phyloP scores from a whole-genome alignment of 2,797 vertebrate genomes.

The Taenioides sp. region DNA sequence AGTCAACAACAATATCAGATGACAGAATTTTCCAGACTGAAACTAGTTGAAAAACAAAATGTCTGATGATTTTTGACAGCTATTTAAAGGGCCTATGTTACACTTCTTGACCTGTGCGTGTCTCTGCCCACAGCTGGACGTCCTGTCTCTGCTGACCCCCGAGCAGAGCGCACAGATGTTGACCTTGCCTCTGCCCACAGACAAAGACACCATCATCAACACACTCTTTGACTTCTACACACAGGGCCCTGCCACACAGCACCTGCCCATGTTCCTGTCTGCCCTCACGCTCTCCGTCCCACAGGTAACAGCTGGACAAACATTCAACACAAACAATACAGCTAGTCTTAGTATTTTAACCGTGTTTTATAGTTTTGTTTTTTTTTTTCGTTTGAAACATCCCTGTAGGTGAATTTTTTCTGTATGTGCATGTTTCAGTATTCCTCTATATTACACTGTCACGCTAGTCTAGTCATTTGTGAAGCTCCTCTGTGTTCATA shows the following conservation, averaged over 20 bases:
- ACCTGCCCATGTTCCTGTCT: slow-evolving; percentile 45
- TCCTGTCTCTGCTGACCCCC: slow-evolving; percentile 53
- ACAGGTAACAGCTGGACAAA: slow-evolving; percentile 26
- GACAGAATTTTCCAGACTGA: neutral
- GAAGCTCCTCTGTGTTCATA: too few species aligned
- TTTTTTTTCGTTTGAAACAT: too few species aligned
- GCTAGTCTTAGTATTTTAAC: neutral
- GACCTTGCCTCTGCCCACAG: slow-evolving; percentile 26
- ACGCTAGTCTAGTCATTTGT: too few species aligned
- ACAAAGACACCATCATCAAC: slow-evolving; percentile 51
- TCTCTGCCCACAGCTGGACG: slow-evolving; percentile 53
- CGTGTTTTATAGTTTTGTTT: neutral
- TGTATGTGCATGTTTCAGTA: too few species aligned
- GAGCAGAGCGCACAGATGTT: slow-evolving; percentile 64
- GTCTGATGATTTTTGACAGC: neutral
- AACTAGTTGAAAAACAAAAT: neutral
- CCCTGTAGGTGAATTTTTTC: too few species aligned
- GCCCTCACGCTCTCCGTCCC: slow-evolving; percentile 28
- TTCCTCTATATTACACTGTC: too few species aligned
- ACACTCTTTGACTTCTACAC: slow-evolving; percentile 58
- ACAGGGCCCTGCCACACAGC: neutral
- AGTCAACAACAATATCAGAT: neutral
- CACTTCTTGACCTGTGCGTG: neutral
- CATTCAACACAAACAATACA: too few species aligned
- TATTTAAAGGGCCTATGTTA: too few species aligned